Conservation (phyloP, 1,140 invertebrate species). For the Bombus vancouverensis region DNA sequence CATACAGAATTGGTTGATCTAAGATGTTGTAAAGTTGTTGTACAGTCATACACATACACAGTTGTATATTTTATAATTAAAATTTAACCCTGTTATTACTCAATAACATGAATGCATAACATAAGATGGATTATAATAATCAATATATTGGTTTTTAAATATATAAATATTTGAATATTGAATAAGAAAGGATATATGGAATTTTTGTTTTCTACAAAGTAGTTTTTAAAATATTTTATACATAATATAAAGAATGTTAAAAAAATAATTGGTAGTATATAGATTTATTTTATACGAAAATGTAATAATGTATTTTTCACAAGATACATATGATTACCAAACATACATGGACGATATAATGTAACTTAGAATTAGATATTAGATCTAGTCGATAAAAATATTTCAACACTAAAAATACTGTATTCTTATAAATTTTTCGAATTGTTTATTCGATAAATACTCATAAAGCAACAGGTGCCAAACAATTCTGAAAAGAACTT, state of each 20-base stretch:
- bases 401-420: background rate
- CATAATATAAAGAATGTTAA: background rate
- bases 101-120: background rate
- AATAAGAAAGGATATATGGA: background rate
- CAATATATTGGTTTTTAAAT: background rate
- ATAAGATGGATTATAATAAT: background rate
- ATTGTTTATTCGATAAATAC: background rate
- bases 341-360: background rate
- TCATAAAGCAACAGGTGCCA: background rate
- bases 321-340: background rate
- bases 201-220: background rate
- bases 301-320: background rate
- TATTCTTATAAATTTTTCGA: background rate
- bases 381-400: background rate
- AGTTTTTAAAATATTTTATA: background rate
- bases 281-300: background rate
- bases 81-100: conserved; percentile 37
- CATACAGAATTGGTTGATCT: conserved; percentile 11
- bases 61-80: conserved; percentile 5
- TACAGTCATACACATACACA: background rate
- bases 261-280: background rate
- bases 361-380: background rate
- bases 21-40: conserved; percentile 11
- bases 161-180: background rate
- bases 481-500: background rate